A percentile compares a stretch with the other conserved stretches of the same genome.
phyloP scores from a whole-genome alignment of 2,113 vertebrate species.

The Oophaga pumilio region DNA sequence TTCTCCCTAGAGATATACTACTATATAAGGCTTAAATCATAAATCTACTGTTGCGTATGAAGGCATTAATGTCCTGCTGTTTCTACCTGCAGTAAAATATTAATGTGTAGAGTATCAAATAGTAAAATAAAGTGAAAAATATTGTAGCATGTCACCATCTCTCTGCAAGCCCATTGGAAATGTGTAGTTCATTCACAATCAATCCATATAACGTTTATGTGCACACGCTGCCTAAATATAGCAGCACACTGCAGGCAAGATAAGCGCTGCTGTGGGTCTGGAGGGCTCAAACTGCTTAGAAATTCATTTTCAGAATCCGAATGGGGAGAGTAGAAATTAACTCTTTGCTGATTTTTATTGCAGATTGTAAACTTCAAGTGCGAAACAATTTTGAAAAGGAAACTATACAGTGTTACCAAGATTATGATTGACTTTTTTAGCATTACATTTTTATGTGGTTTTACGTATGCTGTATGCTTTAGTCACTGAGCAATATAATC shows the following conservation, averaged over 20 bases:
- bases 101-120: not conserved
- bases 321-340: not conserved
- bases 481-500: not conserved
- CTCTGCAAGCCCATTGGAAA: conserved; percentile 59
- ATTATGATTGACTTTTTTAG: not conserved
- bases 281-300: conserved; percentile 55
- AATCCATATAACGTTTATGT: conserved; percentile 59
- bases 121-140: conserved; percentile 16
- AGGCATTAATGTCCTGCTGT: not conserved
- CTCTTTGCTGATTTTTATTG: not conserved
- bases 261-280: conserved; percentile 7
- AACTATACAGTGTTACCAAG: not conserved
- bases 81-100: not conserved
- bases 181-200: conserved; percentile 60
- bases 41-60: not conserved
- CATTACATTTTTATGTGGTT: not conserved
- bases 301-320: conserved; percentile 43
- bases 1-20: too few relatives aligned
- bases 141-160: conserved; percentile 27
- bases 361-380: not conserved
- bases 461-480: not conserved
- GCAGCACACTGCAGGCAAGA: conserved; percentile 61
- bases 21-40: not conserved
- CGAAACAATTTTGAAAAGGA: not conserved
- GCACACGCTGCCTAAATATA: conserved; percentile 64